These are phyloP conservation scores for Euproctis similis DNA, from an alignment of 2,888 invertebrate genomes.

Conservation along the genomic window DNA sequence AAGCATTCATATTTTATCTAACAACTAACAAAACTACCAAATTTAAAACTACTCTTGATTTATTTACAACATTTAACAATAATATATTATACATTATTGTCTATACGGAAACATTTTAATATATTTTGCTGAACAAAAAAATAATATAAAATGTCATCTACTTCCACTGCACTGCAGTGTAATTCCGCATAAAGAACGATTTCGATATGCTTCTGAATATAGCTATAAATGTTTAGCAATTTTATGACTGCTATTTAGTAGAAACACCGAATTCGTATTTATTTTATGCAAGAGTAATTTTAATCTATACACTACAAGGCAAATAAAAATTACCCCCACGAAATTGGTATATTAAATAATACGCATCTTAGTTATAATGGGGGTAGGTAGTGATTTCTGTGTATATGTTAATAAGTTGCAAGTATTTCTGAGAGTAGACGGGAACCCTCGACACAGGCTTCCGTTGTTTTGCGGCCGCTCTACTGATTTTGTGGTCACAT, in stretches of 20 bases:
- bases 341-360: constrained; percentile 15
- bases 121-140: no score
- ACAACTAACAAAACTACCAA: no score
- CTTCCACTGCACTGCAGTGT: constrained; percentile 45
- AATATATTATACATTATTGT: no score
- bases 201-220: constrained; percentile 71
- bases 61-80: no score
- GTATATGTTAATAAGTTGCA: constrained; percentile 44
- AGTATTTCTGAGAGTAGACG: constrained; percentile 54
- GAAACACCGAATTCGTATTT: constrained; percentile 62
- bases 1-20: no score
- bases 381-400: constrained; percentile 16
- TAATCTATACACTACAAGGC: constrained; percentile 36
- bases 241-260: constrained; percentile 69
- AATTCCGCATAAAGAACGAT: constrained; percentile 47
- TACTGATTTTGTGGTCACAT: constrained; percentile 72
- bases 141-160: constrained; percentile 5
- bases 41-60: no score
- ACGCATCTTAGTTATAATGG: no score
- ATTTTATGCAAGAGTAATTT: constrained; percentile 65
- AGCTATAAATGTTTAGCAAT: constrained; percentile 67
- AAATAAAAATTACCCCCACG: neutral
- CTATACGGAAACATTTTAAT: no score
- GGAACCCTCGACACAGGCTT: constrained; percentile 52
- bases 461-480: constrained; percentile 67